These are phyloP conservation scores for Gambusia holbrooki DNA, from an alignment of 2,113 vertebrate species.

Conservation along the genomic window DNA sequence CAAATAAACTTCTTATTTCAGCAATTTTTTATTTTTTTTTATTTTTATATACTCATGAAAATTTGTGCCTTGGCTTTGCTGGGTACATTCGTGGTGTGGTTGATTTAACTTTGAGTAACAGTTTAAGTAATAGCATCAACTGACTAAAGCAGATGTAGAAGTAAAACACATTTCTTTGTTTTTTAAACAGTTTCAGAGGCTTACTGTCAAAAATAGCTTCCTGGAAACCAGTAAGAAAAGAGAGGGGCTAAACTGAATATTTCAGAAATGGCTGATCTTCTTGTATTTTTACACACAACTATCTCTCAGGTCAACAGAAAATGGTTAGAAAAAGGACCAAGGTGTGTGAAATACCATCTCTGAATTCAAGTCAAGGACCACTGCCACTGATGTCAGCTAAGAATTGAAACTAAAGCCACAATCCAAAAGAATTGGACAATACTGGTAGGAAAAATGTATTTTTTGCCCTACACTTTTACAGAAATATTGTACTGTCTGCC, in stretches of 20 bases:
- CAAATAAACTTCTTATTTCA: slow-evolving; percentile 64
- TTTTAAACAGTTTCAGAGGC: not conserved
- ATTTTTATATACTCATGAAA: slow-evolving; percentile 9
- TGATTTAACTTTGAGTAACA: slow-evolving; percentile 21
- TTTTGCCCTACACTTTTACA: not conserved
- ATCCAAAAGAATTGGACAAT: not conserved
- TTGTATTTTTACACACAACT: not conserved
- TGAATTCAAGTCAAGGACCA: not conserved
- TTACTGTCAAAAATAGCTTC: not conserved
- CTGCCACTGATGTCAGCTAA: too few species aligned
- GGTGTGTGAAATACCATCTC: too few species aligned
- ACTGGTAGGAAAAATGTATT: not conserved
- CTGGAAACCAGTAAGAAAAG: not conserved
- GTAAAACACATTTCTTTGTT: not conserved
- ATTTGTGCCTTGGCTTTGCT: slow-evolving; percentile 37
- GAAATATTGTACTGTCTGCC: not conserved
- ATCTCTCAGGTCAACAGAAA: not conserved
- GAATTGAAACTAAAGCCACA: not conserved
- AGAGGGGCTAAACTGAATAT: not conserved
- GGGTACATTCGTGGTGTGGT: slow-evolving; percentile 19
- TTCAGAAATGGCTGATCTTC: not conserved
- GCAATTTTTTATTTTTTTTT: slow-evolving; percentile 20
- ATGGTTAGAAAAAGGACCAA: not conserved
- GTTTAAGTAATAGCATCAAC: not conserved
- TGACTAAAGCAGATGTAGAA: not conserved